A percentile compares a stretch with the other conserved stretches of the same genome.
phyloP scores from a whole-genome alignment of 2,797 vertebrate species.

The Trichosurus vulpecula region DNA sequence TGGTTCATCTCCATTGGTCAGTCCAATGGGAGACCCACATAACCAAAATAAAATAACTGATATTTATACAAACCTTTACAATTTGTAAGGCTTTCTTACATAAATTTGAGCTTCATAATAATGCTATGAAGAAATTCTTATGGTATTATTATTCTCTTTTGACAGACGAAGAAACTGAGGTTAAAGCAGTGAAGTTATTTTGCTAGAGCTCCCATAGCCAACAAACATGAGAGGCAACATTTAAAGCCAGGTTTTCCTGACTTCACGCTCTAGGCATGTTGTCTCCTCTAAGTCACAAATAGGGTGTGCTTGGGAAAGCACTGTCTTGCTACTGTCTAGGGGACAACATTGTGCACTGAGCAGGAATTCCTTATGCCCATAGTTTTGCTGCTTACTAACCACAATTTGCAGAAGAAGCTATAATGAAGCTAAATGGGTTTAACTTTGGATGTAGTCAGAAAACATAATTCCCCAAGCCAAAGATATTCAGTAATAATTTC shows the following conservation, averaged over 20 bases:
- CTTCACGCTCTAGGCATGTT: neutral
- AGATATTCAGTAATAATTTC: fast-evolving
- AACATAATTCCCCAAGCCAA: neutral
- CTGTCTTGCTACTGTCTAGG: neutral
- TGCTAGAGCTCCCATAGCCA: neutral
- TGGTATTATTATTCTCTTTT: neutral
- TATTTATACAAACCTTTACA: neutral
- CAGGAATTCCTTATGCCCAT: neutral
- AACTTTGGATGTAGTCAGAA: neutral
- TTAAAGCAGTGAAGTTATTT: neutral
- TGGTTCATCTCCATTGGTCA: neutral
- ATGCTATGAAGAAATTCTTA: neutral
- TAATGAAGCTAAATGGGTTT: neutral
- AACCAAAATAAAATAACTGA: neutral
- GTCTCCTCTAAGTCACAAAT: neutral
- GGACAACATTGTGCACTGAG: neutral
- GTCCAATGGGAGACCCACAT: neutral
- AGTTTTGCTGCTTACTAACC: neutral
- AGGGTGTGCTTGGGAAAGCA: neutral
- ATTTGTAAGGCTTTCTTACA: neutral
- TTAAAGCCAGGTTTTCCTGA: neutral
- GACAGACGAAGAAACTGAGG: neutral
- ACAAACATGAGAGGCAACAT: neutral
- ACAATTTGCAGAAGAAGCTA: neutral
- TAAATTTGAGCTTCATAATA: neutral